Base-by-base conservation (phyloP, 53 echinoderm and acorn worm genomes). In the Zoroaster sp. region DNA sequence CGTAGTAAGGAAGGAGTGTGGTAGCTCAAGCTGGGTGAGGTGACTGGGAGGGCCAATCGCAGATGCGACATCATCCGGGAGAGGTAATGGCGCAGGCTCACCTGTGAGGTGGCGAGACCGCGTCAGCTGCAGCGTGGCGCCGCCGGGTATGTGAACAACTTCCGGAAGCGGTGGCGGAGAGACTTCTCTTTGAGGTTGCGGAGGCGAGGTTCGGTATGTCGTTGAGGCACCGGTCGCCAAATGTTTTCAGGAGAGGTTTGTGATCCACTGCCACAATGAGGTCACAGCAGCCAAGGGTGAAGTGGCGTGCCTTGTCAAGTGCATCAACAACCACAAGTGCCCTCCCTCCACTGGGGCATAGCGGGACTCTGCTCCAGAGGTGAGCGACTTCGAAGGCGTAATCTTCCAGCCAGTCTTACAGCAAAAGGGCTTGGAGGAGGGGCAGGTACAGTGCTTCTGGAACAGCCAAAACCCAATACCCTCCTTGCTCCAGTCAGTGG, bases 111-210 rank as follows among this genome's bases (percentile, higher is more conserved):
- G 88, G 37, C 89, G 89, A 88, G 75, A 91, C 41, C 17, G 74
- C 88, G 40, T 91, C 88, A 0, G 83, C 88, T 2, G 83, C 91
- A n/a, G n/a, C n/a, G n/a, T n/a, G n/a, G n/a, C n/a, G n/a, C n/a
- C n/a, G n/a, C n/a, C n/a, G n/a, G 93, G 93, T 14, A 93, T 44
- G 38, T 93, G 91, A 1, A 91, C 47, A 18, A 88, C 83, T 45
- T n/a, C n/a, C 83, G 81, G 69, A 94, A 91, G 42, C 87, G 17
- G 80, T 91, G 73, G 30, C 75, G 87, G 0, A 91, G 78, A 4
- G 91, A 75, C 25, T 94, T 91, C 76, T 94, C 91, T 59, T 91
- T 94, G 1, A 94, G 87, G 77, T 93, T 93, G 37, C 90, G 79
- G 45, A 91, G 70, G 25, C 83, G 88, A 30, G 81, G 43, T 91